Evolutionary conservation across 2,888 invertebrate species (phyloP).

Genomic region (Hemaris fuciformis): DNA sequence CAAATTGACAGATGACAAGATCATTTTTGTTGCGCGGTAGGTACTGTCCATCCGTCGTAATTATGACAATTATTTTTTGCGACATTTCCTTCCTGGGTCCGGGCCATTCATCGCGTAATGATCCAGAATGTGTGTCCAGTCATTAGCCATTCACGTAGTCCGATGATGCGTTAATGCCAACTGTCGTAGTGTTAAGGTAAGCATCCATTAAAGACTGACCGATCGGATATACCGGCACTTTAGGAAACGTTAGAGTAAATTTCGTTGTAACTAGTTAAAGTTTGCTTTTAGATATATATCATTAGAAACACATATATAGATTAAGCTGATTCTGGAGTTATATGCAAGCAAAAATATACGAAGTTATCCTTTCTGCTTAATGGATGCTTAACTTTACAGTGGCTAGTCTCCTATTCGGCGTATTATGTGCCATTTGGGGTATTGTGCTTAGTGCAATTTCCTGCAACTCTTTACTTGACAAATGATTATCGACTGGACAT

Average conservation of each 20-base stretch:
- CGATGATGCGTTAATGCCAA: not conserved
- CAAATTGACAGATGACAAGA: not conserved
- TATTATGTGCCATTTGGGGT: not conserved
- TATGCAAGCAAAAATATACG: not conserved
- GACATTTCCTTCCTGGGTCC: not conserved
- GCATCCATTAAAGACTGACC: not conserved
- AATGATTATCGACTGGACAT: not conserved
- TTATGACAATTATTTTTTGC: not conserved
- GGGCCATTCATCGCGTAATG: not conserved
- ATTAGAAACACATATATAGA: no score
- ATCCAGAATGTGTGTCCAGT: not conserved
- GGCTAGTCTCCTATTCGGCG: not conserved
- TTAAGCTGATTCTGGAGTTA: no score
- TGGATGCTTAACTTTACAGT: not conserved
- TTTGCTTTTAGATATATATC: no score
- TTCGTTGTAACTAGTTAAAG: not conserved
- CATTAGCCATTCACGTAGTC: not conserved
- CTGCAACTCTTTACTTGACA: slow-evolving; percentile 7
- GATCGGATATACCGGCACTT: not conserved
- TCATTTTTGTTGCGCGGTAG: no score
- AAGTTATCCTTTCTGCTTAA: not conserved
- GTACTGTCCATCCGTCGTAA: not conserved
- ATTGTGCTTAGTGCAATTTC: not conserved
- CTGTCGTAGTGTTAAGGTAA: not conserved
- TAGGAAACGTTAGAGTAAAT: not conserved